Evolutionary conservation across 2,888 invertebrate species (phyloP).

Genomic region (Pammene fasciana): DNA sequence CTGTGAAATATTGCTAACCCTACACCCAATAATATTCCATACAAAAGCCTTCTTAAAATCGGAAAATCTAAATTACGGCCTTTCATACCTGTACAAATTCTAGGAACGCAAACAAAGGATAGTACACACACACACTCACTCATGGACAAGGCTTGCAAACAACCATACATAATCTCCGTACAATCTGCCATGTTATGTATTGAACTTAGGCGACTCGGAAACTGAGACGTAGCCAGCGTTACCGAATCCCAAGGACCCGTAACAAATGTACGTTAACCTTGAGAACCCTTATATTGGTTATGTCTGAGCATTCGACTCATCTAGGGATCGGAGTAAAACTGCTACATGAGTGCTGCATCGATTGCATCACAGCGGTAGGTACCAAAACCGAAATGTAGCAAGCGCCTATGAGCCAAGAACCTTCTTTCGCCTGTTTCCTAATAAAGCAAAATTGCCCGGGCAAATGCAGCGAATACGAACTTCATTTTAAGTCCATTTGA

Average conservation of each 20-base stretch:
- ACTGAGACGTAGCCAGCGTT: neutral
- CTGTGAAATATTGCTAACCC: too few species aligned
- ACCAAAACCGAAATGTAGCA: neutral
- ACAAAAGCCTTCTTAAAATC: neutral
- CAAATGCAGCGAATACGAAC: conserved; percentile 15
- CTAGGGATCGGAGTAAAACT: neutral
- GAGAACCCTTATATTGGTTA: neutral
- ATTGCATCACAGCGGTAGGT: conserved; percentile 14
- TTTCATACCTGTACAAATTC: neutral
- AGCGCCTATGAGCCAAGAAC: neutral
- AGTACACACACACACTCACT: conserved; percentile 10
- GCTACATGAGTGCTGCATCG: conserved; percentile 16
- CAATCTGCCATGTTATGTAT: neutral
- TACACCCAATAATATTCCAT: neutral
- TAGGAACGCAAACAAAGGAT: conserved; percentile 17
- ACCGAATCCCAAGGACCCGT: neutral
- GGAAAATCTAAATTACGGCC: conserved; percentile 1
- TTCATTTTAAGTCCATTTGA: conserved; percentile 27
- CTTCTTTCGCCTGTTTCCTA: neutral
- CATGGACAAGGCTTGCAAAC: conserved; percentile 6
- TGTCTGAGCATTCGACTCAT: neutral
- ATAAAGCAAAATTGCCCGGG: neutral
- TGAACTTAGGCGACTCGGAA: neutral
- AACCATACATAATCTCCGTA: conserved; percentile 9
- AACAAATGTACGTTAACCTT: neutral